Evolutionary conservation across 2,113 vertebrate species (phyloP).

Genomic region (Pseudorasbora parva): DNA sequence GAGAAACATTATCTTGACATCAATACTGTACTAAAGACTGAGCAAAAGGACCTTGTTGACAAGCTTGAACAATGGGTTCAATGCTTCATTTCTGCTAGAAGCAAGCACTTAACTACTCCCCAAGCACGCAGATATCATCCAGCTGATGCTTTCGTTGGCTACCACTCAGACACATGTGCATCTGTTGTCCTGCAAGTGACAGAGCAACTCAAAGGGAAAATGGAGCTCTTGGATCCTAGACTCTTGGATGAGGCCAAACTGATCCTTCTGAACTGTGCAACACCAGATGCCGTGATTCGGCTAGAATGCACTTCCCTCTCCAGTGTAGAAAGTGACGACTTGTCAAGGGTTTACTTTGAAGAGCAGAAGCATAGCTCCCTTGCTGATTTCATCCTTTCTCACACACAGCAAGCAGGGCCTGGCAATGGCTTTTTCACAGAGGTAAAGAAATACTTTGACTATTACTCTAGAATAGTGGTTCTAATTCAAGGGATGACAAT

Average conservation of each 20-base stretch:
- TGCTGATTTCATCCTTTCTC: slow-evolving; percentile 79
- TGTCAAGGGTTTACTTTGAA: slow-evolving; percentile 79
- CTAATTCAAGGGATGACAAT: neutral
- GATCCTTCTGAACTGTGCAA: slow-evolving; percentile 85
- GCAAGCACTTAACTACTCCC: slow-evolving; percentile 46
- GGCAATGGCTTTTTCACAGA: slow-evolving; percentile 79
- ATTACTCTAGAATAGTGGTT: neutral
- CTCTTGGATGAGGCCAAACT: slow-evolving; percentile 74
- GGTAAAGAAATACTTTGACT: slow-evolving; percentile 73
- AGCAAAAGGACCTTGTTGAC: slow-evolving; percentile 75
- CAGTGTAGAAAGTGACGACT: slow-evolving; percentile 59
- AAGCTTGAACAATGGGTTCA: slow-evolving; percentile 81
- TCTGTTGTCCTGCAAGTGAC: slow-evolving; percentile 85
- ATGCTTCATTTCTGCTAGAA: slow-evolving; percentile 67
- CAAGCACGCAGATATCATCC: slow-evolving; percentile 74
- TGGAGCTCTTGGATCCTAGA: slow-evolving; percentile 53
- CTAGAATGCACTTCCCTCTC: slow-evolving; percentile 69
- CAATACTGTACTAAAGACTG: slow-evolving; percentile 79
- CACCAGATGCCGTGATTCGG: slow-evolving; percentile 89
- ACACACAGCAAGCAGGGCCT: slow-evolving; percentile 48
- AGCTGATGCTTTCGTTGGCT: slow-evolving; percentile 89
- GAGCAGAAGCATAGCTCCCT: slow-evolving; percentile 84
- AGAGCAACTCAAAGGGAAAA: slow-evolving; percentile 61
- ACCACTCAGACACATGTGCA: slow-evolving; percentile 88
- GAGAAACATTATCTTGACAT: slow-evolving; percentile 97